These are phyloP conservation scores for Lepidurus apus DNA, from an alignment of 1,140 invertebrate genomes.

Conservation along the genomic window DNA sequence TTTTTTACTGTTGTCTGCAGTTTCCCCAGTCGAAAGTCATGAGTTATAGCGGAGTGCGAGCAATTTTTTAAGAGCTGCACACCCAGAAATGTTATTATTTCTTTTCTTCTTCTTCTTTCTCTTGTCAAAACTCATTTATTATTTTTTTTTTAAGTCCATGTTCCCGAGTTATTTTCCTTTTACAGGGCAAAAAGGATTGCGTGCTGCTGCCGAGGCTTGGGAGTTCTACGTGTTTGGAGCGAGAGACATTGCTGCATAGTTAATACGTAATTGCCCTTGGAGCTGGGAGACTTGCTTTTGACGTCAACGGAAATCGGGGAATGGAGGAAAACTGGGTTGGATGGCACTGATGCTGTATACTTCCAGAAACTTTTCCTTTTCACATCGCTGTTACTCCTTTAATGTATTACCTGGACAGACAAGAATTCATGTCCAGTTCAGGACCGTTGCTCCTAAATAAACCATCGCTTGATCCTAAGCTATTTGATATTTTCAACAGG, in stretches of 20 bases:
- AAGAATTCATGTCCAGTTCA: not conserved
- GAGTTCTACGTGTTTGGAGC: not conserved
- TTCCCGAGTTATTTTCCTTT: no score
- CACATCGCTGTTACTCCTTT: not conserved
- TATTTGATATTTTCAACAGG: not conserved
- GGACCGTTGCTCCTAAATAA: not conserved
- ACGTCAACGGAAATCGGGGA: not conserved
- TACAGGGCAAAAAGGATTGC: not conserved
- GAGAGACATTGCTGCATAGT: conserved; percentile 23
- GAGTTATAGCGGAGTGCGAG: not conserved
- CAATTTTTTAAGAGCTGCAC: no score
- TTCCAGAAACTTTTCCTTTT: not conserved
- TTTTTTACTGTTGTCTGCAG: not conserved
- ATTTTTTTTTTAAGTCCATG: not conserved
- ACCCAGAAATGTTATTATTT: no score
- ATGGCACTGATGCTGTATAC: not conserved
- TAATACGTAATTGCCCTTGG: conserved; percentile 23
- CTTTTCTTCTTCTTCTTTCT: not conserved
- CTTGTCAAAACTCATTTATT: not conserved
- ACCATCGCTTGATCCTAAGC: not conserved
- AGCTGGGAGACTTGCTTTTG: conserved; percentile 15
- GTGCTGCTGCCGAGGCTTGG: not conserved
- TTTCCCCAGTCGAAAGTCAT: not conserved
- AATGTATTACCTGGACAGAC: not conserved
- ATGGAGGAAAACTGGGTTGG: not conserved